Conservation (phyloP, 1,140 invertebrate genomes). For the Nebria ingens region DNA sequence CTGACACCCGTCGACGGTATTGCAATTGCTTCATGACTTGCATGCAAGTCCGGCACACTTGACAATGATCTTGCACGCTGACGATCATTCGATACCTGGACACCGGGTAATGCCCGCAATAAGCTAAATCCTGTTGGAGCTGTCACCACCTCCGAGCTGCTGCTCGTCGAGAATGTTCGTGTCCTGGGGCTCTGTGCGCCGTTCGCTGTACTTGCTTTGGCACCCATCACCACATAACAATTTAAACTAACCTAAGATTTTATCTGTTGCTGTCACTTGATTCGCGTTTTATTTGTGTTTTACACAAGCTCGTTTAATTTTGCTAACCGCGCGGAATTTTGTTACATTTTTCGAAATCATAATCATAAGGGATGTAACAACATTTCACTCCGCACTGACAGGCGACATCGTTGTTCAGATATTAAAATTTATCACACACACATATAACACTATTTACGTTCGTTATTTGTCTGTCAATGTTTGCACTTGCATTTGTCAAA, state of each 20-base stretch:
- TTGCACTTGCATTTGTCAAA: not conserved
- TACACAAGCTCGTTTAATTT: not conserved
- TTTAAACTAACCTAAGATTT: constrained; percentile 18
- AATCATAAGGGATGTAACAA: constrained; percentile 32
- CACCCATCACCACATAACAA: constrained; percentile 50
- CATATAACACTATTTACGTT: constrained; percentile 17
- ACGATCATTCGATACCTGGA: constrained; percentile 58
- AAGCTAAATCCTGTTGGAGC: constrained; percentile 57
- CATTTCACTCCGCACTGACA: constrained; percentile 29
- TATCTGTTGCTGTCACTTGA: constrained; percentile 11
- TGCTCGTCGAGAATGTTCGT: constrained; percentile 66
- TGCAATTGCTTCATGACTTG: constrained; percentile 45
- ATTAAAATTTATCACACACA: not conserved
- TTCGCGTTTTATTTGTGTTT: constrained; percentile 7
- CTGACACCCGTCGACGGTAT: constrained; percentile 40
- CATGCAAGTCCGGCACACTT: constrained; percentile 66
- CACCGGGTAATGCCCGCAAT: constrained; percentile 58
- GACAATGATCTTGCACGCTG: constrained; percentile 72
- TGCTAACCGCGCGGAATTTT: constrained; percentile 19
- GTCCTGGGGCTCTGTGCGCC: constrained; percentile 58
- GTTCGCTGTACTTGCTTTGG: constrained; percentile 69
- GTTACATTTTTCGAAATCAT: constrained; percentile 16
- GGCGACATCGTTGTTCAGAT: constrained; percentile 33
- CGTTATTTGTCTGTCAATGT: not conserved
- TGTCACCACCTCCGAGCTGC: constrained; percentile 54